Base-by-base conservation (phyloP, 1,140 invertebrate species). In the Diorhabda elongata region DNA sequence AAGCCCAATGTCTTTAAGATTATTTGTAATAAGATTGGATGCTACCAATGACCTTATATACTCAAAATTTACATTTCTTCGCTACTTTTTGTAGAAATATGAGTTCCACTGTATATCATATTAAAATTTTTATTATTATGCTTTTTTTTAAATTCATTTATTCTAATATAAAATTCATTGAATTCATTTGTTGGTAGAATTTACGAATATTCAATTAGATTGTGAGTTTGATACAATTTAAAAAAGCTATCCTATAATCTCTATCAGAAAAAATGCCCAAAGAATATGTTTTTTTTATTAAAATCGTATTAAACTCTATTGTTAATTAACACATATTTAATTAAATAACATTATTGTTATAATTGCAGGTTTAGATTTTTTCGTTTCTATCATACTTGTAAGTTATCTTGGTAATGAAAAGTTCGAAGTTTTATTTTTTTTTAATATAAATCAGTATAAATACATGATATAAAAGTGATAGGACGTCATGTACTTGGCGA, bases 381-480 rank as follows among this genome's bases (percentile, higher is more conserved):
- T 42, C 58, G 58, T 67, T 67, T 73, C 72, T 72, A 64, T 69
- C 70, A 68, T 70, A 76, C 69, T 72, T 71, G 63, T 66, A 74
- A 68, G 74, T 76, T 60, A 41, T 72, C 70, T 69, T 74, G 73
- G 63, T 75, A 76, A 76, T 74, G 75, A 76, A 77, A 76, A 77
- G 74, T 76, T 79, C 76, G 77, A 77, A 79, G 75, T 67, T 70
- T 74, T 75, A 73, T 75, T 78, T 67, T 70, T 74, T 75, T 74
- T 75, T 78, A 76, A 77, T 74, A 77, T 76, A 76, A 78, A 79
- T 79, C 77, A 78, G 74, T 76, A 79, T 77, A 74, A 74, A 73
- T 79, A 78, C 71, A 78, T 77, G 77, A 77, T 79, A 79, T 79
- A 79, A 79, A 79, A 71, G 67, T 71, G 57, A 56, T 42, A 77